Evolutionary conservation across 2,113 vertebrate genomes (phyloP).

Genomic region (Vulpes ferrilata): DNA sequence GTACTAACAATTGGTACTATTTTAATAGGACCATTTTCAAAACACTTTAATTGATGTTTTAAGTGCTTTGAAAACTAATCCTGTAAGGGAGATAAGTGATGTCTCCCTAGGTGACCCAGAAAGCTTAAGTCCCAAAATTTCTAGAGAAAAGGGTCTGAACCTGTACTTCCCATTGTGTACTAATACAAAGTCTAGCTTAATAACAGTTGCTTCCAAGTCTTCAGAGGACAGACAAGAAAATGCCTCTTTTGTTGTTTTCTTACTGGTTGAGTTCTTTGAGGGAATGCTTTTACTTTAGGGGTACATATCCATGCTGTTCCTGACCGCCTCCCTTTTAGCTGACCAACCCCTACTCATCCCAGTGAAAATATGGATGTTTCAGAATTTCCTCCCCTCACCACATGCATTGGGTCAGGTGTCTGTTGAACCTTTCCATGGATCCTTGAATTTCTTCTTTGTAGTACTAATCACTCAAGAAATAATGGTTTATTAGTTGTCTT

Average conservation of each 20-base stretch:
- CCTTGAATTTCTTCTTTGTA: not conserved
- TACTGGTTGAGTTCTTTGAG: not conserved
- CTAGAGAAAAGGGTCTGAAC: not conserved
- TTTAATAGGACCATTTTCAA: constrained; percentile 67
- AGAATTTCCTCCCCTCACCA: not conserved
- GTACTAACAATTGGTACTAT: constrained; percentile 39
- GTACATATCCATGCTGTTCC: not conserved
- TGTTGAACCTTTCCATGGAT: not conserved
- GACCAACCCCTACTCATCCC: not conserved
- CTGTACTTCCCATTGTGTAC: not conserved
- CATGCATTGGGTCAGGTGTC: not conserved
- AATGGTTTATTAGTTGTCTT: not conserved
- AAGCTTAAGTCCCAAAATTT: constrained; percentile 1
- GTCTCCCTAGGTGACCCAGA: constrained; percentile 31
- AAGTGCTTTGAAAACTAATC: constrained; percentile 62
- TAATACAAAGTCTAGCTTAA: not conserved
- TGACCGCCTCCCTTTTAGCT: not conserved
- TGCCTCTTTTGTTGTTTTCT: not conserved
- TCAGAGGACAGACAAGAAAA: not conserved
- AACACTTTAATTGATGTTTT: constrained; percentile 57
- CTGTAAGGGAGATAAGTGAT: constrained; percentile 27
- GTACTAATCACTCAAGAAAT: not conserved
- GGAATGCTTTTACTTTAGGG: not conserved
- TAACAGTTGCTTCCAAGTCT: not conserved
- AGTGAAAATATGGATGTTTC: not conserved